Percentiles rank a stretch among this genome's conserved stretches.
Conservation (phyloP, 2,113 vertebrate genomes). For the Neogobius melanostomus region DNA sequence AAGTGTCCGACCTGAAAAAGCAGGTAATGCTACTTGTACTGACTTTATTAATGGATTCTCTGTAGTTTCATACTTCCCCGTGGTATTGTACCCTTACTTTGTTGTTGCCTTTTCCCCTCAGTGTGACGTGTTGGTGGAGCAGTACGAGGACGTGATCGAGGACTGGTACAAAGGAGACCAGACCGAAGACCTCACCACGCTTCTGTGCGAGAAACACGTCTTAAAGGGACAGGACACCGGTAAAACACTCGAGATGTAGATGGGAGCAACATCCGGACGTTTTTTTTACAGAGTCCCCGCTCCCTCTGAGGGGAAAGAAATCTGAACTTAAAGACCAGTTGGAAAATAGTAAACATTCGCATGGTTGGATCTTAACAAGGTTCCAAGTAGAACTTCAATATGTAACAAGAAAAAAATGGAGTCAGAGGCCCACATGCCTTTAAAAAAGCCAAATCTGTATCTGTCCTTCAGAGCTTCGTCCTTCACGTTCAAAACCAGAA, state of each 20-base stretch:
- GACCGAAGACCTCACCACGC: conserved; percentile 88
- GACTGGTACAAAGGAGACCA: conserved; percentile 96
- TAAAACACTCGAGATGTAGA: conserved; percentile 47
- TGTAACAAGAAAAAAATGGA: too few relatives aligned
- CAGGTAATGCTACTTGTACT: conserved; percentile 79
- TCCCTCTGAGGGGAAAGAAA: too few relatives aligned
- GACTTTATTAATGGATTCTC: neutral
- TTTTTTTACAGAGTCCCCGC: too few relatives aligned
- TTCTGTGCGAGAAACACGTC: conserved; percentile 90
- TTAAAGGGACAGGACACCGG: conserved; percentile 90
- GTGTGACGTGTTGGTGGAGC: conserved; percentile 93
- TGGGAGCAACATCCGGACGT: too few relatives aligned
- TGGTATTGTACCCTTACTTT: neutral
- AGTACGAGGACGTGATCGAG: conserved; percentile 94
- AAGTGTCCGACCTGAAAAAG: conserved; percentile 97
- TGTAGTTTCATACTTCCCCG: neutral
- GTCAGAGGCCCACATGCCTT: too few relatives aligned
- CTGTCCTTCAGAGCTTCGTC: too few relatives aligned
- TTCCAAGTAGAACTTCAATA: too few relatives aligned
- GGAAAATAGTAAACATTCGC: too few relatives aligned
- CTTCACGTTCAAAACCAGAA: too few relatives aligned
- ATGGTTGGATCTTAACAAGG: too few relatives aligned
- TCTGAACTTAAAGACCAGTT: too few relatives aligned
- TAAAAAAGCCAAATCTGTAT: too few relatives aligned
- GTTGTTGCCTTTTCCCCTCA: conserved; percentile 38